A percentile compares a stretch with the other conserved stretches of the same genome.
These are phyloP conservation scores for Bilobella aurantiaca DNA, from an alignment of 1,140 invertebrate species.

Conservation along the genomic window DNA sequence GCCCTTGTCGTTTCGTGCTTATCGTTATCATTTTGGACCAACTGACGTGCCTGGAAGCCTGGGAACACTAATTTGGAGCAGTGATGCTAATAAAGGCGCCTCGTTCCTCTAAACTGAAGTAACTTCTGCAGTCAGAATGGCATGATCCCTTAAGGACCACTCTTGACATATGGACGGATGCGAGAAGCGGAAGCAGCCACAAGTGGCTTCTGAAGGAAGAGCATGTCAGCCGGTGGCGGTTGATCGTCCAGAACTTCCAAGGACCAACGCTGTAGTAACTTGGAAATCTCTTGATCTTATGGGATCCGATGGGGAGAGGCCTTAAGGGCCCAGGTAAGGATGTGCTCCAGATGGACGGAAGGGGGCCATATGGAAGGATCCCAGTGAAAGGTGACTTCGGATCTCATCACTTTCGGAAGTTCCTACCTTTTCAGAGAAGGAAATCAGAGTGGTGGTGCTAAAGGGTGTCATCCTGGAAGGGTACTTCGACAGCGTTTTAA, in stretches of 20 bases:
- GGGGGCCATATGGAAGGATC: not conserved
- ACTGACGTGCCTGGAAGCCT: not conserved
- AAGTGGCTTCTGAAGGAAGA: not conserved
- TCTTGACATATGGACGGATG: conserved; percentile 6
- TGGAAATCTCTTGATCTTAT: conserved; percentile 3
- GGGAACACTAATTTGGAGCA: not conserved
- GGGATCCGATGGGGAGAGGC: not conserved
- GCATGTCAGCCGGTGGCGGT: not conserved
- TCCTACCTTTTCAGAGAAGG: too few species aligned
- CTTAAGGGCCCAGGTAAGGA: not conserved
- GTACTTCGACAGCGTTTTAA: too few species aligned
- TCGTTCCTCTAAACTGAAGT: too few species aligned
- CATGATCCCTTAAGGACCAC: not conserved
- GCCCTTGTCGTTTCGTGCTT: too few species aligned
- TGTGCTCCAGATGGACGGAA: not conserved
- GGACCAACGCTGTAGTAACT: not conserved
- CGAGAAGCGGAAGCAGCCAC: not conserved
- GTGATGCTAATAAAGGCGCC: not conserved
- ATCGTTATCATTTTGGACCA: not conserved
- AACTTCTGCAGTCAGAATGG: not conserved
- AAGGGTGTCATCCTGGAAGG: too few species aligned
- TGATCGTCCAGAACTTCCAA: not conserved
- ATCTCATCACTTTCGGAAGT: too few species aligned
- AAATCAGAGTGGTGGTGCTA: too few species aligned
- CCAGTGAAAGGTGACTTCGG: too few species aligned